phyloP scores from a whole-genome alignment of 2,888 invertebrate species.

The Pandemis cinnamomeana region DNA sequence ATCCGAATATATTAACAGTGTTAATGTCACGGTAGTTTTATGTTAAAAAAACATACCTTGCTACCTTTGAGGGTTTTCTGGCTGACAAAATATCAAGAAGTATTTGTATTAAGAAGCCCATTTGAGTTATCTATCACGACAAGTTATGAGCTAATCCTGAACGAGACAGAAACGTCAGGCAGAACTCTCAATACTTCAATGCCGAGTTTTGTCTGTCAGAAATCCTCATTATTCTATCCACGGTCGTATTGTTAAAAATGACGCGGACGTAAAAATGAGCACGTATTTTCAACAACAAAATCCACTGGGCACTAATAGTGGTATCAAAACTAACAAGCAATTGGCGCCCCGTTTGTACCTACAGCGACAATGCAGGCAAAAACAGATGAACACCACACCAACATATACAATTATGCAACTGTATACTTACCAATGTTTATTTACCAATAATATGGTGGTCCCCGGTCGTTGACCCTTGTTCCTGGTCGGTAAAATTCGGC shows the following conservation, averaged over 20 bases:
- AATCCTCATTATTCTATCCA: neutral
- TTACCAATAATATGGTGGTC: constrained; percentile 78
- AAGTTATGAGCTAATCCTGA: no score
- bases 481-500: constrained; percentile 78
- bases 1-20: no score
- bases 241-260: neutral
- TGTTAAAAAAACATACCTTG: no score
- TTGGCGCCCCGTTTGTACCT: constrained; percentile 4
- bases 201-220: no score
- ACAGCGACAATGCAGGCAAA: constrained; percentile 2
- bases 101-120: no score
- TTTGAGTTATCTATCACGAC: no score
- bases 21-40: no score
- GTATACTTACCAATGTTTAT: constrained; percentile 75
- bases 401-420: constrained; percentile 53
- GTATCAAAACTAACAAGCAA: constrained; percentile 33
- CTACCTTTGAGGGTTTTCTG: no score
- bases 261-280: neutral
- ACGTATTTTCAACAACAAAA: neutral
- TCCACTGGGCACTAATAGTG: neutral
- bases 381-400: neutral
- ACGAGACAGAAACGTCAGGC: no score
- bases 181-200: no score
- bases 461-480: constrained; percentile 74
- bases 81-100: no score